Evolutionary conservation across 2,113 vertebrate species (phyloP).

Genomic region (Columbina picui): DNA sequence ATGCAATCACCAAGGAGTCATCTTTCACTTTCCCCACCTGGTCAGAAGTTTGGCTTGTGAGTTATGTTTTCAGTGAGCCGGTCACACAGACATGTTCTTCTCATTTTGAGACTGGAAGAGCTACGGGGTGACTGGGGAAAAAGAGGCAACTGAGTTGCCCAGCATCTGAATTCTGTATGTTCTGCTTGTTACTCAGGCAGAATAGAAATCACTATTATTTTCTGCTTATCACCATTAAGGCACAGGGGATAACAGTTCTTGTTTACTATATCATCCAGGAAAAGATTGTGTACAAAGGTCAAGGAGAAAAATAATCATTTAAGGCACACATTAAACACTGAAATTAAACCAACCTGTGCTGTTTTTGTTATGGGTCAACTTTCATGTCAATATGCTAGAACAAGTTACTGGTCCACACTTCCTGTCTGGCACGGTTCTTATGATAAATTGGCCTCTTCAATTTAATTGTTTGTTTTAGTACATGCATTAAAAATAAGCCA

Average conservation of each 20-base stretch:
- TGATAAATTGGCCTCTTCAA: background rate
- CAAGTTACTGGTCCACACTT: background rate
- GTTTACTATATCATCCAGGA: background rate
- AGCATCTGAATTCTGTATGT: background rate
- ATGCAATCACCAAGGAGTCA: background rate
- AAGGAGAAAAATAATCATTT: background rate
- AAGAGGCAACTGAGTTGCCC: background rate
- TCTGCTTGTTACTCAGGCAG: background rate
- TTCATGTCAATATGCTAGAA: background rate
- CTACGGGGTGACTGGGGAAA: background rate
- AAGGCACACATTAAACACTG: background rate
- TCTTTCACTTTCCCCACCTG: background rate
- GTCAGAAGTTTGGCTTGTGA: background rate
- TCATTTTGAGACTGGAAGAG: background rate
- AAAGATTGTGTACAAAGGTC: background rate
- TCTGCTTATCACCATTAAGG: background rate
- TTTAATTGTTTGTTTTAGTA: background rate
- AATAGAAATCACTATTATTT: background rate
- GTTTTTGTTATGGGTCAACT: background rate
- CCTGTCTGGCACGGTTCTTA: background rate
- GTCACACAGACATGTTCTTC: background rate
- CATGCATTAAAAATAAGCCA: background rate
- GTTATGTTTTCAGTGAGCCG: background rate
- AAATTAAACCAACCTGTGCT: background rate
- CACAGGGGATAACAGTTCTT: background rate